phyloP scores from a whole-genome alignment of 2,888 invertebrate genomes.

The Stratiomys singularior region DNA sequence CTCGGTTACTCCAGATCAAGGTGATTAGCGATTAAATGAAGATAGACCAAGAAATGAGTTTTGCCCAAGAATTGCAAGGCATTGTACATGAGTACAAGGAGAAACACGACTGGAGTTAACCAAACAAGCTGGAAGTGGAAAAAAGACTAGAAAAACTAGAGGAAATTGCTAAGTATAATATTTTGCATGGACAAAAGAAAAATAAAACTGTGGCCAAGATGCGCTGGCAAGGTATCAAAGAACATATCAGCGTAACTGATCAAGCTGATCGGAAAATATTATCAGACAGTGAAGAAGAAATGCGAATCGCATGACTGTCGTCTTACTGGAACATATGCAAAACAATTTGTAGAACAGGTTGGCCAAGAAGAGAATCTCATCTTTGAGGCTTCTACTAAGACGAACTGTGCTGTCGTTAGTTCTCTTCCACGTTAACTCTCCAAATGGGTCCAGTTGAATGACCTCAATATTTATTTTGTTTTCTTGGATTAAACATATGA shows the following conservation, averaged over 20 bases:
- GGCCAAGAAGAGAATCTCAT: constrained; percentile 21
- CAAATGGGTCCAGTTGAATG: constrained; percentile 52
- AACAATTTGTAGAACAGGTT: constrained; percentile 20
- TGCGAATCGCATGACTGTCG: not conserved
- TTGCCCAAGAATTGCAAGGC: not conserved
- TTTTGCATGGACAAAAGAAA: not conserved
- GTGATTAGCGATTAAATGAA: constrained; percentile 37
- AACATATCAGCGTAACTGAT: not conserved
- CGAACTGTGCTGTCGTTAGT: not conserved
- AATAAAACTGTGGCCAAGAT: not conserved
- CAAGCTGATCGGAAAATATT: not conserved
- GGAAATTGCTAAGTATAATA: not conserved
- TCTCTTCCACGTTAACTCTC: constrained; percentile 18
- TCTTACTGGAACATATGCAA: constrained; percentile 9
- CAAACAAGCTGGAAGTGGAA: not conserved
- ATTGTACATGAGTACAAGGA: not conserved
- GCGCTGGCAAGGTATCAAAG: not conserved
- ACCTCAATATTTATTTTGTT: constrained; percentile 54
- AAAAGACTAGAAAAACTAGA: not conserved
- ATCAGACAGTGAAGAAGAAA: not conserved
- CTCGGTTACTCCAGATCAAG: constrained; percentile 33
- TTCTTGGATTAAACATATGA: constrained; percentile 44
- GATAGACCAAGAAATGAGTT: constrained; percentile 26
- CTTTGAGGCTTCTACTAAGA: not conserved
- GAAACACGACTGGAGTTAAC: not conserved